Percentiles rank a stretch among this genome's conserved stretches.
Evolutionary conservation across 2,113 vertebrate genomes (phyloP).

Genomic region (Mixornis gularis): DNA sequence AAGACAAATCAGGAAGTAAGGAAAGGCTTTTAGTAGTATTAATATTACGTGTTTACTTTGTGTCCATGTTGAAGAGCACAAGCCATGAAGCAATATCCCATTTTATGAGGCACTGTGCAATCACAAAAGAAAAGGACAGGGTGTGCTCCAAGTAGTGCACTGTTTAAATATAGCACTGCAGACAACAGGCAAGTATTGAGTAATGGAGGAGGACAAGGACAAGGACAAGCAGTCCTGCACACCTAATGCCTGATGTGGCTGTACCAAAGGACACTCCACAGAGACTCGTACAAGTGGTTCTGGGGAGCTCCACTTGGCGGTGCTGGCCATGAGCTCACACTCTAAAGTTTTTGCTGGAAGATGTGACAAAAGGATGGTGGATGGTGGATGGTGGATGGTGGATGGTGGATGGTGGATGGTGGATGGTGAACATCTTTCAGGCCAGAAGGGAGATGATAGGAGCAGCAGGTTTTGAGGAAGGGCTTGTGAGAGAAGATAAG

Average conservation of each 20-base stretch:
- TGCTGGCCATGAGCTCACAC: neutral
- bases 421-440: neutral
- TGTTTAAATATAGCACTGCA: neutral
- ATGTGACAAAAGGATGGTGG: neutral
- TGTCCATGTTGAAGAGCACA: neutral
- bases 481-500: neutral
- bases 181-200: neutral
- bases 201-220: neutral
- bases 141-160: neutral
- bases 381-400: neutral
- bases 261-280: neutral
- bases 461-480: neutral
- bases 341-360: neutral
- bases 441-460: neutral
- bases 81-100: neutral
- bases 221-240: neutral
- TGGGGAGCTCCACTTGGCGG: neutral
- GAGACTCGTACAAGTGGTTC: neutral
- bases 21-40: neutral
- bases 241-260: neutral
- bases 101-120: constrained; percentile 5
- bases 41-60: neutral
- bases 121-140: constrained; percentile 20
- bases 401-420: neutral
- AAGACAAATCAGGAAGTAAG: constrained; percentile 2